phyloP scores from a whole-genome alignment of 2,797 vertebrate genomes.

The Neosilurus hyrtlii region DNA sequence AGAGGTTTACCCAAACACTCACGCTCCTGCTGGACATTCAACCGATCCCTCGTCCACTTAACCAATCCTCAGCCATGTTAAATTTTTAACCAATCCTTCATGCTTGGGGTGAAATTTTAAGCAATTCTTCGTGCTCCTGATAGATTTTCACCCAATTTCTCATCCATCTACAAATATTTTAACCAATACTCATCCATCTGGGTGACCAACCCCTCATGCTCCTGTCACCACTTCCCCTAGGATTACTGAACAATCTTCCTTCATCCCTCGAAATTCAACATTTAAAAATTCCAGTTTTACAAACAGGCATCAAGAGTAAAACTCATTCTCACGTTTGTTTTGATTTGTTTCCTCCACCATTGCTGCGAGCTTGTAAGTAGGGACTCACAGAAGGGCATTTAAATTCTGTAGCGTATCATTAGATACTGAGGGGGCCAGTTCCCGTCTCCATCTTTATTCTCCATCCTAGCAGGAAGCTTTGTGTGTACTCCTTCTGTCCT shows the following conservation, averaged over 20 bases:
- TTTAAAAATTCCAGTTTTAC: background rate
- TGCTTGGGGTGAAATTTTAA: too few relatives aligned
- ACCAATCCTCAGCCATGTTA: too few relatives aligned
- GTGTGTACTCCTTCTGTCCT: conserved; percentile 36
- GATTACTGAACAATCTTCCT: background rate
- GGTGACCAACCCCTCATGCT: background rate
- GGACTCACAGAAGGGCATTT: too few relatives aligned
- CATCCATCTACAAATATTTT: too few relatives aligned
- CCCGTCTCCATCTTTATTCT: background rate
- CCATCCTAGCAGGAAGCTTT: background rate
- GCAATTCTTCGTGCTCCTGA: too few relatives aligned
- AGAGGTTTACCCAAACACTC: too few relatives aligned
- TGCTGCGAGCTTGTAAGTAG: background rate
- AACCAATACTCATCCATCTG: too few relatives aligned
- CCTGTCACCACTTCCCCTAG: background rate
- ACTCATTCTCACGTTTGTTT: background rate
- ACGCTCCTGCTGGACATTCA: too few relatives aligned
- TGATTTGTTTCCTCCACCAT: background rate
- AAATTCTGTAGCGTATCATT: background rate
- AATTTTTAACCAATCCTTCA: too few relatives aligned
- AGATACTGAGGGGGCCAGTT: background rate
- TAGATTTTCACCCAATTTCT: too few relatives aligned
- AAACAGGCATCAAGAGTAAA: background rate
- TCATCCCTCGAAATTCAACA: background rate
- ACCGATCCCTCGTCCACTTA: too few relatives aligned